phyloP scores from a whole-genome alignment of 2,888 invertebrate genomes.

The Drosophila melanosoma region DNA sequence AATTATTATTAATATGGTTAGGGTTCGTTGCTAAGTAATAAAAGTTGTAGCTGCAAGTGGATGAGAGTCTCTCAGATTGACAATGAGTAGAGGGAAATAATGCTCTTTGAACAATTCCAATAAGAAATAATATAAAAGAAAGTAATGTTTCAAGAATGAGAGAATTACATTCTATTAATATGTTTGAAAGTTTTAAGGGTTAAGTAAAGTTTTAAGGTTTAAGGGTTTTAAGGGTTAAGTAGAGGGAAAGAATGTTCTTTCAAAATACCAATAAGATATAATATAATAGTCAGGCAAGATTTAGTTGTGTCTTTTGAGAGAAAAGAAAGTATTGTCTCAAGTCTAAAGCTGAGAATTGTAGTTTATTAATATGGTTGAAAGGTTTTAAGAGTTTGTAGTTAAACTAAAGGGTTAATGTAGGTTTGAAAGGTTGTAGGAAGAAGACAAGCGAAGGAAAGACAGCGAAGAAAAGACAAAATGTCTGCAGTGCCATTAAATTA shows the following conservation, averaged over 20 bases:
- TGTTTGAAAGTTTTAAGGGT: no score
- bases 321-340: neutral
- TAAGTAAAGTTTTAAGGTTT: no score
- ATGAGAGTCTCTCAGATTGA: neutral
- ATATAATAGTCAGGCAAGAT: neutral
- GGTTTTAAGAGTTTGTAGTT: neutral
- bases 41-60: conserved; percentile 3
- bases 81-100: neutral
- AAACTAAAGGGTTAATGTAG: no score
- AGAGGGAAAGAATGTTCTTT: neutral
- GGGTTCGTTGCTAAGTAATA: conserved; percentile 9
- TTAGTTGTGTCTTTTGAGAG: neutral
- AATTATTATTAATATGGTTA: conserved; percentile 12
- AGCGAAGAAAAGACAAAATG: no score
- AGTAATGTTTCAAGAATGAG: no score
- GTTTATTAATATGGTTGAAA: conserved; percentile 40
- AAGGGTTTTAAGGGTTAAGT: no score
- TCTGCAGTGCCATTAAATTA: neutral
- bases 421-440: conserved; percentile 1
- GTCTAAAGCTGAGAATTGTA: conserved; percentile 21
- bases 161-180: no score
- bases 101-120: neutral
- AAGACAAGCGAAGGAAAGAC: neutral
- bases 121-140: neutral
- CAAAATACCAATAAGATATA: neutral